These are phyloP conservation scores for Steinernema feltiae DNA, from an alignment of 1,140 invertebrate genomes.

Conservation along the genomic window DNA sequence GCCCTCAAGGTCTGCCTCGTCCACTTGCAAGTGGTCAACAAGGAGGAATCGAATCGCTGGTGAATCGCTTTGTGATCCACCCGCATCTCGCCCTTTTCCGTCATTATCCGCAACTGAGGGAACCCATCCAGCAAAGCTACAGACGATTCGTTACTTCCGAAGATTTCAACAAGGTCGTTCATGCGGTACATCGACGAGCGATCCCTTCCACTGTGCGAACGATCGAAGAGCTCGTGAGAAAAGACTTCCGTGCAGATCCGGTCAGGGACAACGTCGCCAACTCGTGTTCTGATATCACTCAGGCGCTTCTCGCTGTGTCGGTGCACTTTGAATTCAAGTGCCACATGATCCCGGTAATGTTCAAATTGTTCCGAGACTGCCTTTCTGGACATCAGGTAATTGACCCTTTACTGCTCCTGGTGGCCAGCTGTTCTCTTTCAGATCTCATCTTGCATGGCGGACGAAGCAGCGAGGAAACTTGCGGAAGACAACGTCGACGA, in stretches of 20 bases:
- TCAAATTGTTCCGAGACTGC: slow-evolving; percentile 72
- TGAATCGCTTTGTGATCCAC: slow-evolving; percentile 71
- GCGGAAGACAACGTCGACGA: neutral
- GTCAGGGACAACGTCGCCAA: slow-evolving; percentile 79
- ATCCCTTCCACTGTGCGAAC: slow-evolving; percentile 75
- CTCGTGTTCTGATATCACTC: slow-evolving; percentile 89
- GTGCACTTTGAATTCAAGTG: slow-evolving; percentile 60
- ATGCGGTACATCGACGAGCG: neutral
- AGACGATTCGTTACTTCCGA: slow-evolving; percentile 79
- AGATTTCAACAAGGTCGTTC: neutral
- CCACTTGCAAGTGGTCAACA: too few relatives aligned
- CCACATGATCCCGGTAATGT: neutral
- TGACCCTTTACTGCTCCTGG: neutral
- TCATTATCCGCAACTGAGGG: slow-evolving; percentile 75
- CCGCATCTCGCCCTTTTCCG: slow-evolving; percentile 56
- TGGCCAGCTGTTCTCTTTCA: neutral
- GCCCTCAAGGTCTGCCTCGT: slow-evolving; percentile 12
- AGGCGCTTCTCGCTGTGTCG: slow-evolving; percentile 91
- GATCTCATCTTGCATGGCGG: neutral
- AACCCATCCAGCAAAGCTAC: slow-evolving; percentile 82
- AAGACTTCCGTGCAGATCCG: slow-evolving; percentile 94
- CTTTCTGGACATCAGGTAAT: slow-evolving; percentile 72
- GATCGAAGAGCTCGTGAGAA: slow-evolving; percentile 89
- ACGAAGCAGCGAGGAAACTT: neutral
- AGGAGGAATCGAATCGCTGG: slow-evolving; percentile 61